Evolutionary conservation across 2,113 vertebrate genomes (phyloP), one percentile per base, ranked within the genome.

Genomic region (Bufo gargarizans): DNA sequence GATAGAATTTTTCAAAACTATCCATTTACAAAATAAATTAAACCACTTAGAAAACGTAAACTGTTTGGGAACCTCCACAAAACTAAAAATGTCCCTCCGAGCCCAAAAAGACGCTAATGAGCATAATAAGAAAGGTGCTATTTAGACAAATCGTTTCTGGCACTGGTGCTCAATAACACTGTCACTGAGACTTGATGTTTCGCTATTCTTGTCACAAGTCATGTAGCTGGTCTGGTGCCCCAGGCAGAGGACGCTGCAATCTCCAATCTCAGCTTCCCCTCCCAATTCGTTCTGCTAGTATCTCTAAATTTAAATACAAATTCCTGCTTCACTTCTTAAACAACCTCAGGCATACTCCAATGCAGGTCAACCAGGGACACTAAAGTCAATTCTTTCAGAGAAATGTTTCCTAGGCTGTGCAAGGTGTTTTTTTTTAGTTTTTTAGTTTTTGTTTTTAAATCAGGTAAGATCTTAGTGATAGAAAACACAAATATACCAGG

Each of bases 171-270:
- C 80, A 88, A 88, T 88, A 61, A 77, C 45, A 56, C 59, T 89
- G 87, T 89, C 87, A 78, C 72, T 47, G 63, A 78, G 82, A 89
- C 72, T 77, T 69, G 50, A 84, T 69, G 82, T 69, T 58, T 78
- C 12, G 12, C 77, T 78, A 77, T 76, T 83, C 59, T 78, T 84
- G 74, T 84, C 72, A 74, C 81, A 84, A 83, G 87, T 78, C 81
- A 84, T 58, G 72, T 67, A 89, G 81, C 47, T 67, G 72, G 81
- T 84, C 47, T 69, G 4, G 8, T 13, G 82, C 87, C 58, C 61
- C n/a, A 33, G 67, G 87, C 87, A 63, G 53, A 33, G 80, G 71
- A 84, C 84, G 87, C 87, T 78, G 59, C 47, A 49, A 45, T 77
- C 56, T 77, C 81, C 58, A 55, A 22, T 19, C 87, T 84, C 47